These are phyloP conservation scores for Zaprionus africanus DNA, from an alignment of 1,140 invertebrate species.

Conservation along the genomic window DNA sequence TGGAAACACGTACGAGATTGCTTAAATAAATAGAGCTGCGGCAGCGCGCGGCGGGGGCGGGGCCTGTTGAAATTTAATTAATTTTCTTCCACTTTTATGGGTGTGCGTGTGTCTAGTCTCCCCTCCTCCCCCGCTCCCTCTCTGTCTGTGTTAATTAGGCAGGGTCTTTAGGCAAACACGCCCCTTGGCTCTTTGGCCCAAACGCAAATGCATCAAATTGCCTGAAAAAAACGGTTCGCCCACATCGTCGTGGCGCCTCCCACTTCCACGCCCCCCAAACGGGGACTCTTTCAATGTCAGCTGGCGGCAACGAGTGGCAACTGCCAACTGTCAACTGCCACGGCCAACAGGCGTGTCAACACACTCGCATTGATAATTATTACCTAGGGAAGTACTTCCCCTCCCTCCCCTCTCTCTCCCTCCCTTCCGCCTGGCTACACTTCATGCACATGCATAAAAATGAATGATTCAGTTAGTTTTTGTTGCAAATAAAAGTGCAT, in stretches of 20 bases:
- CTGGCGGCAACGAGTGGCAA: background rate
- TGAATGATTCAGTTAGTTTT: constrained; percentile 58
- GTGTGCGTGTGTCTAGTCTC: constrained; percentile 37
- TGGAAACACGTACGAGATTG: constrained; percentile 78
- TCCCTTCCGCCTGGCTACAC: constrained; percentile 22
- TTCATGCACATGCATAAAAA: constrained; percentile 62
- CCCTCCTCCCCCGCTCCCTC: constrained; percentile 10
- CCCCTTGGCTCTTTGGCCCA: constrained; percentile 42
- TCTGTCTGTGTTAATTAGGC: constrained; percentile 67
- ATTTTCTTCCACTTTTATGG: constrained; percentile 65
- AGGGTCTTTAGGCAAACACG: constrained; percentile 59
- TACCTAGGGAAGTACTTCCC: constrained; percentile 11
- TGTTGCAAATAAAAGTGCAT: constrained; percentile 55
- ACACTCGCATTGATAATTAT: constrained; percentile 60
- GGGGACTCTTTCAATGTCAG: constrained; percentile 60
- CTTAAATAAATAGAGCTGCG: constrained; percentile 64
- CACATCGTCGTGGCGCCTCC: constrained; percentile 44
- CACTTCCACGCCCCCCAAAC: constrained; percentile 1
- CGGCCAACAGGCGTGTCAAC: constrained; percentile 45
- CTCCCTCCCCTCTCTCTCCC: background rate
- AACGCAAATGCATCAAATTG: constrained; percentile 74
- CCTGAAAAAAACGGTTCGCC: constrained; percentile 67
- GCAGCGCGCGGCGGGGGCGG: background rate
- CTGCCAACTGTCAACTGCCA: constrained; percentile 55
- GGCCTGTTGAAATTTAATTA: constrained; percentile 66